These are phyloP conservation scores for Drosophila tani DNA, from an alignment of 1,140 invertebrate species.

Conservation along the genomic window DNA sequence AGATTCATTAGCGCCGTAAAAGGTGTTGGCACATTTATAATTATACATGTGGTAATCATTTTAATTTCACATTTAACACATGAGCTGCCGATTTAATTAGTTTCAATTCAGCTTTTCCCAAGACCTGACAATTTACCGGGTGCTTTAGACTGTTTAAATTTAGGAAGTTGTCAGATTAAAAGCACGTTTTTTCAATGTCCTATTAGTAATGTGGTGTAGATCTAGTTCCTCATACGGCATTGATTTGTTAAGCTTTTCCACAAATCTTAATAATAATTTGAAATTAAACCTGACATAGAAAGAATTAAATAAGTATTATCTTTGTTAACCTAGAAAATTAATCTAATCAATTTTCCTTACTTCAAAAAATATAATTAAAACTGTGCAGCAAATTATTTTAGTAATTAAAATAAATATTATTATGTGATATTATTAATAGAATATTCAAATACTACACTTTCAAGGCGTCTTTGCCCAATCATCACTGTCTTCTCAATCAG, in stretches of 20 bases:
- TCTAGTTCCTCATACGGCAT: too few species aligned
- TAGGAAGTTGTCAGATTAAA: background rate
- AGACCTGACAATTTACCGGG: background rate
- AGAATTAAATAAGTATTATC: too few species aligned
- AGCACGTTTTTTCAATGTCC: background rate
- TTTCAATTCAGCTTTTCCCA: background rate
- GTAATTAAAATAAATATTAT: too few species aligned
- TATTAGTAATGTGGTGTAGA: background rate
- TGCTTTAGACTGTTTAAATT: background rate
- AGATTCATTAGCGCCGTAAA: constrained; percentile 11
- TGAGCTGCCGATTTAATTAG: constrained; percentile 10
- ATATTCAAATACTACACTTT: background rate
- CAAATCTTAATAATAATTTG: too few species aligned
- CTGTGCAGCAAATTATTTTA: background rate
- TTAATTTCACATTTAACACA: constrained; percentile 1
- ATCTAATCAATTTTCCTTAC: too few species aligned
- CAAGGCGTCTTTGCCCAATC: too few species aligned
- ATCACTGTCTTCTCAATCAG: background rate
- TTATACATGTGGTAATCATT: constrained; percentile 4
- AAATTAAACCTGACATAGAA: too few species aligned
- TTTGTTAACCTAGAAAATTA: too few species aligned
- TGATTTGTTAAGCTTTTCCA: background rate
- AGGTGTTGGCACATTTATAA: constrained; percentile 7
- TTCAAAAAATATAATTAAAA: too few species aligned
- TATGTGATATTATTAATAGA: too few species aligned